These are phyloP conservation scores for Amiota minor DNA, from an alignment of 2,888 invertebrate species.

Conservation along the genomic window DNA sequence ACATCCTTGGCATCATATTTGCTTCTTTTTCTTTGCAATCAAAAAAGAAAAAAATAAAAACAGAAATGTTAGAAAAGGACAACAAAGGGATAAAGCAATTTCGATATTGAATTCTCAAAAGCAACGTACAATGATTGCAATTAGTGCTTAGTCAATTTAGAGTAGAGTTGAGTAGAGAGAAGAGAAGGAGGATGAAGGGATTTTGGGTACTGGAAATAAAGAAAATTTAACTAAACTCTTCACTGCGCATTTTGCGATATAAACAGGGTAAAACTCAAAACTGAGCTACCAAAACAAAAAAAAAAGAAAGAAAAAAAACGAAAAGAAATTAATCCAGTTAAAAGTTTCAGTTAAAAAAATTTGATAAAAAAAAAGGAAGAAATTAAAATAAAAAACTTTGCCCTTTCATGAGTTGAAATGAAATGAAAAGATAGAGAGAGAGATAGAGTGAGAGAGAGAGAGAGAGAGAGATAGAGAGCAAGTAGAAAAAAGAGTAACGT, in stretches of 20 bases:
- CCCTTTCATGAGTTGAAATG: background rate
- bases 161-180: background rate
- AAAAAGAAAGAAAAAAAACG: too few species aligned
- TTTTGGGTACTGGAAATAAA: conserved; percentile 33
- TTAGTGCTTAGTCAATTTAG: background rate
- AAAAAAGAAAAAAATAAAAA: too few species aligned
- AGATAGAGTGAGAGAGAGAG: conserved; percentile 7
- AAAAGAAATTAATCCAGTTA: conserved; percentile 63
- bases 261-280: conserved; percentile 40
- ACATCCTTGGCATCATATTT: too few species aligned
- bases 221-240: conserved; percentile 61
- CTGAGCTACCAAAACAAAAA: conserved; percentile 45
- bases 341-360: conserved; percentile 57
- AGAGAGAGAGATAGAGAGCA: conserved; percentile 17
- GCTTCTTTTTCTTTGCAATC: too few species aligned
- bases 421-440: background rate
- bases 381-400: conserved; percentile 11
- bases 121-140: conserved; percentile 20
- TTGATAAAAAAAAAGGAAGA: conserved; percentile 41
- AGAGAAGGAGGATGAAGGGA: background rate
- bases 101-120: conserved; percentile 30
- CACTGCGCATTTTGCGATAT: conserved; percentile 48
- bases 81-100: background rate
- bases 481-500: conserved; percentile 38
- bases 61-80: too few species aligned